Evolutionary conservation across 2,797 vertebrate genomes (phyloP), one percentile per base, ranked within the genome.

Genomic region (Intellagama lesueurii): DNA sequence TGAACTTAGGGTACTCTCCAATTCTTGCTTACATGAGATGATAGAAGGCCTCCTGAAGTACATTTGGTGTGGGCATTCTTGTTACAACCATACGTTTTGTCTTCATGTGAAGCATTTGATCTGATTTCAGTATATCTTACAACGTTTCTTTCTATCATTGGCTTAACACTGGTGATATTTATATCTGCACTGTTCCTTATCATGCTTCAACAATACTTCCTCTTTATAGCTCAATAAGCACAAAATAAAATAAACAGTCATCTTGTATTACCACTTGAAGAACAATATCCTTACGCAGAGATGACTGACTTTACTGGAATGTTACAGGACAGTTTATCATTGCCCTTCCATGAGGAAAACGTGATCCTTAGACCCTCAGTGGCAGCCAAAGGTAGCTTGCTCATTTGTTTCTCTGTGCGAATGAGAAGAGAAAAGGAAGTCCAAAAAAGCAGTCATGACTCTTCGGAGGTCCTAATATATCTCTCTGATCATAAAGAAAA

Each of bases 401-500:
- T 66, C 75, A 69, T 88, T 86, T 69, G 73, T 28, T 89, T 81
- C 83, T 88, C 60, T 1, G 88, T 92, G 69, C 80, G 90, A 91
- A 88, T 73, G 81, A 92, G 83, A 35, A 78, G 87, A 81, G 40
- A 91, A 81, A 44, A 49, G 73, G 91, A 81, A 73, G 78, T 91
- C 17, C 85, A 76, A 87, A 90, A 44, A 80, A 32, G 8, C 52
- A 56, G 52, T 56, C 52, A 56, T 56, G 28, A 69, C 70, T 81
- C 47, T 73, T 89, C 92, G 72, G 86, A 89, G 35, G 16, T 81
- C 40, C 52, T 91, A 83, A 49, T 93, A 78, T 91, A 90, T 7
- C 60, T 70, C 91, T 40, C 86, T 91, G 82, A 60, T 87, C 87
- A 87, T 40, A 91, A 92, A 85, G 75, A 60, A n/a, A 88, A 47